Conservation (phyloP, 2,113 vertebrate species). For the Motacilla alba region DNA sequence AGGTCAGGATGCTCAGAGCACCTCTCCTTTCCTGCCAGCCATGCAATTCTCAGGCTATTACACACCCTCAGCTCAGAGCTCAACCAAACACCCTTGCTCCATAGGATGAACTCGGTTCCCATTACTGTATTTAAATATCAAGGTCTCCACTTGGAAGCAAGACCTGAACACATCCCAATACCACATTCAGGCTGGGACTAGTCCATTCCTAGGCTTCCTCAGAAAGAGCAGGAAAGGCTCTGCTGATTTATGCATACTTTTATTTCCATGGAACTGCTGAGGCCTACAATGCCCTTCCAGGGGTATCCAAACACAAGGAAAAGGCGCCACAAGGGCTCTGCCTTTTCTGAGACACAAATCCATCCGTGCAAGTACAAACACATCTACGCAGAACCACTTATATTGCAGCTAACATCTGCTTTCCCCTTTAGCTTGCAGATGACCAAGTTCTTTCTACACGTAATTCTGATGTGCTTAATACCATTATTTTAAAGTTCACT, state of each 20-base stretch:
- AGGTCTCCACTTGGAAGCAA: not conserved
- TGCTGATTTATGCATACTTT: not conserved
- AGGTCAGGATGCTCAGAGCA: not conserved
- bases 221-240: not conserved
- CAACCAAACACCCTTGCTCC: not conserved
- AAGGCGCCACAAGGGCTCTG: not conserved
- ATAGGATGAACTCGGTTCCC: not conserved
- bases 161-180: not conserved
- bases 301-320: not conserved
- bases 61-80: not conserved
- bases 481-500: not conserved
- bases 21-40: not conserved
- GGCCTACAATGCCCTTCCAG: not conserved
- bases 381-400: not conserved
- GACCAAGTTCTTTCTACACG: not conserved
- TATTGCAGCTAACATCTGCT: not conserved
- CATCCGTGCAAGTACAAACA: not conserved
- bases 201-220: not conserved
- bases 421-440: not conserved
- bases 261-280: slow-evolving; percentile 2
- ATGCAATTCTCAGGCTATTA: not conserved
- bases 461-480: not conserved
- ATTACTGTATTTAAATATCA: not conserved
- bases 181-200: not conserved
- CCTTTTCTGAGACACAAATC: not conserved